Evolutionary conservation across 2,797 vertebrate genomes (phyloP), one percentile per base, ranked within the genome.

Genomic region (Moxostoma hubbsi): DNA sequence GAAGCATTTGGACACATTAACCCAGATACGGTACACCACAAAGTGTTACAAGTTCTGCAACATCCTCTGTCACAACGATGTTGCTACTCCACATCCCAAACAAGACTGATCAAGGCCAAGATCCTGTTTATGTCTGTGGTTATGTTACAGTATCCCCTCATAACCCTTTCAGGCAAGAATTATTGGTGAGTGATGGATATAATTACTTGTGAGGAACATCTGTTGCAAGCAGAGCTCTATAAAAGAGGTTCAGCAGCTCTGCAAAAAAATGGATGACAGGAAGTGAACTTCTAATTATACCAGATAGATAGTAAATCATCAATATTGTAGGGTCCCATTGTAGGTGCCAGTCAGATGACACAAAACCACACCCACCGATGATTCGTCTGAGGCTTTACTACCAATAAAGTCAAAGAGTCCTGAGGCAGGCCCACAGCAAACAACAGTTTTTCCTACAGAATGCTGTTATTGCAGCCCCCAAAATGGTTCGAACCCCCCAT

Each of bases 201-300:
- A 9, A 16, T 36, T 63, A 49, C 67, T 75, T 77, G 53, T 59
- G 11, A 63, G 16, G 59, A 83, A 79, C 83, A 88, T 88, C 82
- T 82, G 87, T 71, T 86, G 79, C 46, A 54, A 69, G 75, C 77
- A 84, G 61, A 76, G 59, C 79, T 81, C 53, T 43, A 81, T 61
- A 53, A 64, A 78, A 77, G 61, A 24, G 57, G 69, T 63, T 82
- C 43, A 82, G 67, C 83, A 73, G 72, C 67, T n/a, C 73, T 12
- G 74, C 66, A 50, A 74, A 59, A 81, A 86, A 87, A 92, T 85
- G 79, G 81, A 91, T 87, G 85, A 54, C 68, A 45, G 76, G 68
- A 55, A 80, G 73, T 63, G 64, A 49, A 24, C 77, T 78, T 86
- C 82, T 86, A 88, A 91, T 86, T 84, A 88, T 24, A 83, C 72